phyloP scores from a whole-genome alignment of 2,113 vertebrate genomes.

The Strix aluco region DNA sequence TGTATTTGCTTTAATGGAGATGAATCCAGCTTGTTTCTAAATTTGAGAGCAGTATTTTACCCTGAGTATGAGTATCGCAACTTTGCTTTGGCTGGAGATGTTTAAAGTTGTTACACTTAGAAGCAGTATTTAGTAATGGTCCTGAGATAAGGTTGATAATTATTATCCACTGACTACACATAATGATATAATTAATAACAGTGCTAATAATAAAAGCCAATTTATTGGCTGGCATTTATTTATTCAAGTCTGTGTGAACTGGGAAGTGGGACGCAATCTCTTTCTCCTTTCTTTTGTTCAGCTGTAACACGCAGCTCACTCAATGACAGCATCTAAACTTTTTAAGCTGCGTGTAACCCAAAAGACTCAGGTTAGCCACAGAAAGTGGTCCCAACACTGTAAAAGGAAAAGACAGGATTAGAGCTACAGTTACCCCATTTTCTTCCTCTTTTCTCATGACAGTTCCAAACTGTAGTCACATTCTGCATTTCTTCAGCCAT shows the following conservation, averaged over 20 bases:
- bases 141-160: background rate
- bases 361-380: background rate
- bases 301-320: background rate
- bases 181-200: background rate
- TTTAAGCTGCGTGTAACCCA: background rate
- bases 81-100: background rate
- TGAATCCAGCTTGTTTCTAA: background rate
- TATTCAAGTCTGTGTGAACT: background rate
- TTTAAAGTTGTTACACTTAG: background rate
- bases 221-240: background rate
- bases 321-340: background rate
- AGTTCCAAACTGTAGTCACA: background rate
- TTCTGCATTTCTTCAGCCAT: background rate
- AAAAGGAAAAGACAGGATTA: background rate
- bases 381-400: background rate
- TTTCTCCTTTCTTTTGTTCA: background rate
- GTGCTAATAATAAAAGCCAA: background rate
- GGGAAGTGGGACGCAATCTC: background rate
- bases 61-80: background rate
- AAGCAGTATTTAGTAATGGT: background rate
- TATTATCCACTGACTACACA: background rate
- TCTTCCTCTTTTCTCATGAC: background rate
- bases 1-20: background rate
- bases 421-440: background rate
- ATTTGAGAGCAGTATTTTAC: background rate